Percentiles rank a stretch among this genome's conserved stretches.
These are phyloP conservation scores for Pyralis farinalis DNA, from an alignment of 2,888 invertebrate genomes.

Conservation along the genomic window DNA sequence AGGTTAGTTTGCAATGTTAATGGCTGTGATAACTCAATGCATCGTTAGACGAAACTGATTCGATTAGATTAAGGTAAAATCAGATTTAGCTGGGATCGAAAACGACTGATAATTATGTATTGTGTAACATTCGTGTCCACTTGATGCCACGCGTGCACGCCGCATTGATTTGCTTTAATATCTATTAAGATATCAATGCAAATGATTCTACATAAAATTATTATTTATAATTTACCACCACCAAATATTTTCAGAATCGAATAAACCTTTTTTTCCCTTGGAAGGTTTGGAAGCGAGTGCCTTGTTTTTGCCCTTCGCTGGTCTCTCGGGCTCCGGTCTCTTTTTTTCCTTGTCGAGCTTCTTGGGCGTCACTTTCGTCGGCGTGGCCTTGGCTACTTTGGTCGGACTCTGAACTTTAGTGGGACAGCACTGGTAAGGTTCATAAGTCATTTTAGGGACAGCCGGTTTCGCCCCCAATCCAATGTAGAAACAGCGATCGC, in stretches of 20 bases:
- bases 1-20: constrained; percentile 69
- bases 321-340: constrained; percentile 50
- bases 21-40: constrained; percentile 52
- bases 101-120: constrained; percentile 28
- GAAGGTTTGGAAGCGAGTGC: constrained; percentile 71
- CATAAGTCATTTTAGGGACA: constrained; percentile 88
- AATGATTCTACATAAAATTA: constrained; percentile 39
- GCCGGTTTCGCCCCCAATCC: constrained; percentile 93
- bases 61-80: constrained; percentile 45
- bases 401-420: constrained; percentile 89
- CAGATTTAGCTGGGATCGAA: constrained; percentile 35
- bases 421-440: constrained; percentile 96
- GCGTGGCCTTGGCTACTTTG: constrained; percentile 89
- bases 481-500: constrained; percentile 98
- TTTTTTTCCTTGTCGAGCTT: constrained; percentile 69
- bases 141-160: constrained; percentile 62
- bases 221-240: constrained; percentile 84
- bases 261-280: constrained; percentile 90
- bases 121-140: constrained; percentile 72
- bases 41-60: constrained; percentile 51
- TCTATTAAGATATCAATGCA: constrained; percentile 45
- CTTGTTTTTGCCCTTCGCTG: constrained; percentile 70
- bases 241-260: constrained; percentile 92
- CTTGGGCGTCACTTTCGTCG: constrained; percentile 81
- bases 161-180: constrained; percentile 47